A percentile compares a stretch with the other conserved stretches of the same genome.
phyloP scores from a whole-genome alignment of 2,888 invertebrate species.

The Venusia cambrica region DNA sequence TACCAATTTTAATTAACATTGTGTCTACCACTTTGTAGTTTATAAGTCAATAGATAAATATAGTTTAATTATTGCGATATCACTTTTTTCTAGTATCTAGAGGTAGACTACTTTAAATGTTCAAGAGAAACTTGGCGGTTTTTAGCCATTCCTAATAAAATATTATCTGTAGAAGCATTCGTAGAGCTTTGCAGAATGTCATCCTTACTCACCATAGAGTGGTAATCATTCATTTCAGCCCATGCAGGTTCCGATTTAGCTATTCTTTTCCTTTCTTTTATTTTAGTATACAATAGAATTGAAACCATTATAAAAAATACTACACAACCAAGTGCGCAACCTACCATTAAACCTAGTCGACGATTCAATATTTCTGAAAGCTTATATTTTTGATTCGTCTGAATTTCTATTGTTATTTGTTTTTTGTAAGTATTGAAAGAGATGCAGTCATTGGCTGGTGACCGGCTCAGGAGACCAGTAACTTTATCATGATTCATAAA shows the following conservation, averaged over 20 bases:
- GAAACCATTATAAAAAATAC: slow-evolving; percentile 75
- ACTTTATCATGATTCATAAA: slow-evolving; percentile 60
- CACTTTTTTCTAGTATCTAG: slow-evolving; percentile 26
- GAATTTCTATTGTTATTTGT: slow-evolving; percentile 45
- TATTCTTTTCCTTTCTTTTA: slow-evolving; percentile 71
- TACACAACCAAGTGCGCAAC: slow-evolving; percentile 67
- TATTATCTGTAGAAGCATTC: slow-evolving; percentile 73
- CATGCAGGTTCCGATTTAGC: slow-evolving; percentile 71
- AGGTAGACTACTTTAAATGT: slow-evolving; percentile 45
- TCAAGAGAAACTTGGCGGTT: slow-evolving; percentile 58
- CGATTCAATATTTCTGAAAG: slow-evolving; percentile 60
- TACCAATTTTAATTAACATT: slow-evolving; percentile 14
- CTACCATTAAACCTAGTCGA: slow-evolving; percentile 71
- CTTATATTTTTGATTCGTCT: slow-evolving; percentile 53
- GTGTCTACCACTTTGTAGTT: slow-evolving; percentile 15
- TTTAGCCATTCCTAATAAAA: slow-evolving; percentile 71
- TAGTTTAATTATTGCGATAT: slow-evolving; percentile 20
- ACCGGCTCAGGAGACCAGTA: slow-evolving; percentile 57
- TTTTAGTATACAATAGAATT: slow-evolving; percentile 68
- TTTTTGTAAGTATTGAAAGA: slow-evolving; percentile 67
- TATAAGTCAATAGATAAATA: slow-evolving; percentile 14
- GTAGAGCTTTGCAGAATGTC: slow-evolving; percentile 68
- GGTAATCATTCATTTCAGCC: slow-evolving; percentile 75
- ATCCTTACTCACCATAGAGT: slow-evolving; percentile 72
- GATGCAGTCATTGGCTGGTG: slow-evolving; percentile 70